phyloP scores from a whole-genome alignment of 64 coral and sea anemone genomes.

The Dendronephthya gigantea region DNA sequence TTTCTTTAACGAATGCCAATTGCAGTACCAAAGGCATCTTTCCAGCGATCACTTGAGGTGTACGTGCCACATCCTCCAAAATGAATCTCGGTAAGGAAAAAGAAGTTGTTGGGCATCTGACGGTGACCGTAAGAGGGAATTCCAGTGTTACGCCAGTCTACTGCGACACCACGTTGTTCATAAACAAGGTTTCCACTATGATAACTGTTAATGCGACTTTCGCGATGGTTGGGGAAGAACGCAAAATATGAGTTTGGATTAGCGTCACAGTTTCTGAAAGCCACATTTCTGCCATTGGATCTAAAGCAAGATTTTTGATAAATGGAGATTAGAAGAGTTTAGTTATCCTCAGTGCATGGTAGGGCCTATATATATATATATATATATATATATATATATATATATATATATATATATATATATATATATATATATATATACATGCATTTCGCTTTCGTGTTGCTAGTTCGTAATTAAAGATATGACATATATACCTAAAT shows the following conservation, averaged over 20 bases:
- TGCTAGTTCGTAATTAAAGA: too few relatives aligned
- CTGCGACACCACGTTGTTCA: constrained; percentile 22
- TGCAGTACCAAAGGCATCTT: too few relatives aligned
- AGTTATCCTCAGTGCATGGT: too few relatives aligned
- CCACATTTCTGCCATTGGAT: constrained; percentile 17
- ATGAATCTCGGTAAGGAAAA: constrained; percentile 49
- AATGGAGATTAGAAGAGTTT: too few relatives aligned
- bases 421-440: too few relatives aligned
- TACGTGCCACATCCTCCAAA: constrained; percentile 52
- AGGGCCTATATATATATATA: too few relatives aligned
- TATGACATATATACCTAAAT: too few relatives aligned
- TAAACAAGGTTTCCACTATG: background rate
- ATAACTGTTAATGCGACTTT: background rate
- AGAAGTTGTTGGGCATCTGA: constrained; percentile 23
- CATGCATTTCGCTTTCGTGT: too few relatives aligned
- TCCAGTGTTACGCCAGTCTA: constrained; percentile 35
- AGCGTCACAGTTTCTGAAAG: constrained; percentile 34
- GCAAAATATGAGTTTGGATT: constrained; percentile 56
- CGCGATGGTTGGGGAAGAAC: constrained; percentile 44
- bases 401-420: too few relatives aligned
- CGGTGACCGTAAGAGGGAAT: constrained; percentile 13
- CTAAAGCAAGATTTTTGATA: constrained; percentile 2
- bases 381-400: too few relatives aligned
- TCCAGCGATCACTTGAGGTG: constrained; percentile 45
- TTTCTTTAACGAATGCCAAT: too few relatives aligned